Evolutionary conservation across 2,113 vertebrate genomes (phyloP).

Genomic region (Xenopus borealis): DNA sequence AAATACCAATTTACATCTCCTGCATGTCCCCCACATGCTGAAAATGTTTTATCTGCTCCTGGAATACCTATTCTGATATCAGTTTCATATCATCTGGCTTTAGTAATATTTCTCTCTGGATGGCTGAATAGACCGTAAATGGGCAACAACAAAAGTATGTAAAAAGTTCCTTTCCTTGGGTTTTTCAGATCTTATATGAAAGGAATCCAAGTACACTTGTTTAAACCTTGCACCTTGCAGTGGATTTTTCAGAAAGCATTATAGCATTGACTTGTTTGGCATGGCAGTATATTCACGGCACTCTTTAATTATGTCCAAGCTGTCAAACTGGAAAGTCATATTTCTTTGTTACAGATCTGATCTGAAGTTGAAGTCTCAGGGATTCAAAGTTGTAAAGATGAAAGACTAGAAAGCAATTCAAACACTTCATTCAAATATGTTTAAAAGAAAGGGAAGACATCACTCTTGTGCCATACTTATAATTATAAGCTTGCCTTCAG

Average conservation of each 20-base stretch:
- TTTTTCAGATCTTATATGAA: conserved; percentile 55
- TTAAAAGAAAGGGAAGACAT: conserved; percentile 50
- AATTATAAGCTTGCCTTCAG: conserved; percentile 55
- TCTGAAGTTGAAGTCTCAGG: conserved; percentile 62
- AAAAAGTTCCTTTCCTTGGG: conserved; percentile 40
- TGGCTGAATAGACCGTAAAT: conserved; percentile 22
- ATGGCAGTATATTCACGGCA: conserved; percentile 68
- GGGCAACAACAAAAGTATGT: conserved; percentile 22
- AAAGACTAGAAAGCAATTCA: conserved; percentile 66
- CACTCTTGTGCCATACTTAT: conserved; percentile 56
- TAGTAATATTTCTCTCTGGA: conserved; percentile 19
- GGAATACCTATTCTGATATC: conserved; percentile 3
- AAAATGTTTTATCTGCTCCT: conserved; percentile 13
- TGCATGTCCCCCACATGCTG: neutral
- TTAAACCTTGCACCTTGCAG: conserved; percentile 60
- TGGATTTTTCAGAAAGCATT: conserved; percentile 61
- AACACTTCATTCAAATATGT: conserved; percentile 62
- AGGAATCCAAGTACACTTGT: conserved; percentile 57
- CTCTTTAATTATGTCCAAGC: conserved; percentile 69
- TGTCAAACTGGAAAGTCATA: conserved; percentile 66
- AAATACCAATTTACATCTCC: neutral
- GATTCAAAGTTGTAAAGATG: conserved; percentile 71
- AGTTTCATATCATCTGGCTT: conserved; percentile 16
- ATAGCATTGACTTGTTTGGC: conserved; percentile 67
- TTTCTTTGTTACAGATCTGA: conserved; percentile 71